phyloP scores from a whole-genome alignment of 2,113 vertebrate species.

The Calcarius ornatus region DNA sequence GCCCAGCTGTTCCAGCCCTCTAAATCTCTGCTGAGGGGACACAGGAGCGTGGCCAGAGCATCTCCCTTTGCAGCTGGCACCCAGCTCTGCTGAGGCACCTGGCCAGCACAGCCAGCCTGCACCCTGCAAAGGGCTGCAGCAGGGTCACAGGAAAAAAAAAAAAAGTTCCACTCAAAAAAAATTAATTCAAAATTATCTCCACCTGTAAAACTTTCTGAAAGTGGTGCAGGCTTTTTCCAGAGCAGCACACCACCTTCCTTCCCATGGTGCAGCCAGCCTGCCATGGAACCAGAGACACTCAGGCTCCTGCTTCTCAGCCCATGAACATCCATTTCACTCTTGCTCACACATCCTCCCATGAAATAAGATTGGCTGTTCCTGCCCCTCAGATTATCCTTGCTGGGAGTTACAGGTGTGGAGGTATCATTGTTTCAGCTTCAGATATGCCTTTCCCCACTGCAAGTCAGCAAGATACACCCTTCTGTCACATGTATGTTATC shows the following conservation, averaged over 20 bases:
- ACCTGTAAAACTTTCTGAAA: neutral
- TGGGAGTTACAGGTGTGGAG: neutral
- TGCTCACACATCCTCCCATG: neutral
- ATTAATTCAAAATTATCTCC: neutral
- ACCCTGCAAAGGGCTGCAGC: neutral
- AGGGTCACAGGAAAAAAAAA: neutral
- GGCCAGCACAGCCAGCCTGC: accelerated
- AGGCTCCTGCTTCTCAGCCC: accelerated
- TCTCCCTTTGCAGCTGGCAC: neutral
- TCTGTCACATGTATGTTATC: neutral
- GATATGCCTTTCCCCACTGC: neutral
- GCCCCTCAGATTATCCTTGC: neutral
- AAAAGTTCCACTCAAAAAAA: neutral
- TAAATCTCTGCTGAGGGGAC: neutral
- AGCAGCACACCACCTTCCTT: neutral
- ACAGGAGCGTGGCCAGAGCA: accelerated
- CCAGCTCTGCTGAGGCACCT: accelerated
- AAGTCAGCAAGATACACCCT: neutral
- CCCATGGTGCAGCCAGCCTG: neutral
- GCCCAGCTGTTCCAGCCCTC: neutral
- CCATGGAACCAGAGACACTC: neutral
- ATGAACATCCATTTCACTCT: neutral
- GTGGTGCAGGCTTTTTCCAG: neutral
- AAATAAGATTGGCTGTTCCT: neutral
- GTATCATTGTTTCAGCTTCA: neutral